Evolutionary conservation across 1,140 invertebrate genomes (phyloP), one percentile per base, ranked within the genome.

Genomic region (Phymorhynchus buccinoides): DNA sequence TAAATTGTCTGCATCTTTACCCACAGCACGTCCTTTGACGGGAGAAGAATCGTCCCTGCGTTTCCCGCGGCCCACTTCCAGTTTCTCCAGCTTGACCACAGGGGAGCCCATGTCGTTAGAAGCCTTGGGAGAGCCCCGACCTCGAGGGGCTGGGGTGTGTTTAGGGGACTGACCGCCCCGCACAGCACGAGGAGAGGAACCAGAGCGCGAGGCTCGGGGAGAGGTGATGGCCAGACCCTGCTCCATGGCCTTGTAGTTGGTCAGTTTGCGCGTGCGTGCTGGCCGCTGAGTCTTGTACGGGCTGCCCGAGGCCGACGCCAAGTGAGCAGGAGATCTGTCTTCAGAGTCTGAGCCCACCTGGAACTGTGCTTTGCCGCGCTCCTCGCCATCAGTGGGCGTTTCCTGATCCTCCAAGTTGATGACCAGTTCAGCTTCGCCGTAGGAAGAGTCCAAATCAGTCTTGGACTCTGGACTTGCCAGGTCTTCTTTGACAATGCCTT

Each of bases 41-140:
- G 35, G 18, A 32, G 32, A 62, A 32, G 82, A 56, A 42, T 80
- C 85, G 27, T 78, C 75, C 27, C 66, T 84, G 56, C 84, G 86
- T 37, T 85, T 88, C 14, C 81, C 80, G 12, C 84, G 77, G 39
- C 77, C 66, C 27, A 87, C 83, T 62, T 88, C 88, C 41, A 91
- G 66, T 62, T 88, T 89, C 83, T 91, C 90, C 14, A 91, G 84
- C 78, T 91, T 91, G 18, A 91, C 90, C 62, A 91, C 87, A 44
- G 90, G 90, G 35, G 86, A 87, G 41, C 77, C 78, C 73, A 87
- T 44, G 56, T 89, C 88, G n/a, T 88, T 88, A 35, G 89, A 88
- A 30, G 84, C 78, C 42, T 88, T 88, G 16, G 88, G 88, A 48
- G 88, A 88, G 66, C 84, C 85, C 44, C 83, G 80, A 30, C 87